A percentile compares a stretch with the other conserved stretches of the same genome.
Evolutionary conservation across 2,797 vertebrate species (phyloP).

Genomic region (Falco naumanni): DNA sequence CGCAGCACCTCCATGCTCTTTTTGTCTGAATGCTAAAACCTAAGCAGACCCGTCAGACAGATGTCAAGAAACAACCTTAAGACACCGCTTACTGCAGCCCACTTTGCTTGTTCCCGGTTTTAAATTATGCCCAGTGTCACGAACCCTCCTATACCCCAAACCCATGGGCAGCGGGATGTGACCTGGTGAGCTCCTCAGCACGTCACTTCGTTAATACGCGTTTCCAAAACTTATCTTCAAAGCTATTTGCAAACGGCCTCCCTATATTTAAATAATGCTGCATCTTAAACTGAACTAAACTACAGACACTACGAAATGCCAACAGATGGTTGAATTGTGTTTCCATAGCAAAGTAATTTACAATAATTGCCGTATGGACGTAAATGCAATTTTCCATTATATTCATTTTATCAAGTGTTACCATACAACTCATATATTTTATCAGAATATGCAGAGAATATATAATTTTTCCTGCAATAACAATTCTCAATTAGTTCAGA

Average conservation of each 20-base stretch:
- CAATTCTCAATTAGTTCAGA: constrained; percentile 60
- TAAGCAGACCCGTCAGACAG: not conserved
- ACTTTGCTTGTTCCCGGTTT: not conserved
- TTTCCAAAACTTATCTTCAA: constrained; percentile 56
- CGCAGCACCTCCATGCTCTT: not conserved
- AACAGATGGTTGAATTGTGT: constrained; percentile 83
- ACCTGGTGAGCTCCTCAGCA: not conserved
- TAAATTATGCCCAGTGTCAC: not conserved
- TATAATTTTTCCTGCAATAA: constrained; percentile 59
- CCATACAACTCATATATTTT: constrained; percentile 74
- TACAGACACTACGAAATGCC: constrained; percentile 77
- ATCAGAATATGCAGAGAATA: constrained; percentile 71
- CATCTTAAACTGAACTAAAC: constrained; percentile 75
- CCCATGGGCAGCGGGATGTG: not conserved
- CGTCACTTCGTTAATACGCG: not conserved
- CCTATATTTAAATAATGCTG: constrained; percentile 73
- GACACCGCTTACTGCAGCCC: not conserved
- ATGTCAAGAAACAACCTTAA: not conserved
- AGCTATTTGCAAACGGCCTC: constrained; percentile 48
- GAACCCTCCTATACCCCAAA: not conserved
- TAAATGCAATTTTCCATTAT: constrained; percentile 81
- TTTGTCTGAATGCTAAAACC: not conserved
- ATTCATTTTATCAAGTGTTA: constrained; percentile 81
- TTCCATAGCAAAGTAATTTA: constrained; percentile 86
- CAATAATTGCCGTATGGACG: constrained; percentile 82